Conservation (phyloP, 2,888 invertebrate species). For the Drosophila helvetica region DNA sequence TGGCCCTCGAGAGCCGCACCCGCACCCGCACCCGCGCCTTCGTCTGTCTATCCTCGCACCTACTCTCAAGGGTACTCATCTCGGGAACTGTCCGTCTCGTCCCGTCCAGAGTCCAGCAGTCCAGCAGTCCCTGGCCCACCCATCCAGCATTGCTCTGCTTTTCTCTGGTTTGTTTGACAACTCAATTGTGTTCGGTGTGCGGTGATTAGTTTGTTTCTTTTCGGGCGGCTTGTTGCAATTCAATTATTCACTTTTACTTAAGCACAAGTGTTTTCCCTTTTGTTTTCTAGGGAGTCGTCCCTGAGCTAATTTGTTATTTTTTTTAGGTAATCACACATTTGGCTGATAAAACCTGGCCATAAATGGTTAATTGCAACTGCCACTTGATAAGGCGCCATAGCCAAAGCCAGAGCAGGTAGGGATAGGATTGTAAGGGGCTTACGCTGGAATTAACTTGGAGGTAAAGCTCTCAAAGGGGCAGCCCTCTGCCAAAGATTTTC, state of each 20-base stretch:
- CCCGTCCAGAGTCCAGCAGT: no score
- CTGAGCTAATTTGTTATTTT: slow-evolving; percentile 55
- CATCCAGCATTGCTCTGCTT: background rate
- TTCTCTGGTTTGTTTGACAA: slow-evolving; percentile 19
- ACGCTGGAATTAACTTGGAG: background rate
- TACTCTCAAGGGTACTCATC: slow-evolving; percentile 13
- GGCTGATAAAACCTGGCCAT: slow-evolving; percentile 28
- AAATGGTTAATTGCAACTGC: slow-evolving; percentile 27
- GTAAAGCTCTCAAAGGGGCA: background rate
- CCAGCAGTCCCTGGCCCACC: background rate
- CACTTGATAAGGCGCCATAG: no score
- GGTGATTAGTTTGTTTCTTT: background rate
- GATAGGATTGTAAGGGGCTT: slow-evolving; percentile 30
- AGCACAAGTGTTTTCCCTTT: slow-evolving; percentile 49
- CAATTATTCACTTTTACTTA: slow-evolving; percentile 51
- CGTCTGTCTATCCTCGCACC: slow-evolving; percentile 35
- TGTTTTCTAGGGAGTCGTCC: slow-evolving; percentile 1
- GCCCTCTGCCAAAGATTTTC: no score
- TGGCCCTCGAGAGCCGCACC: slow-evolving; percentile 52
- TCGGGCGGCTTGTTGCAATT: background rate
- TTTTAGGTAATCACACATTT: slow-evolving; percentile 61
- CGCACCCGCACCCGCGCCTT: no score
- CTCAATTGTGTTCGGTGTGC: slow-evolving; percentile 1
- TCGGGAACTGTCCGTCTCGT: background rate
- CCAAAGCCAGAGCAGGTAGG: slow-evolving; percentile 25